Evolutionary conservation across 2,888 invertebrate genomes (phyloP).

Genomic region (Antitype chi): DNA sequence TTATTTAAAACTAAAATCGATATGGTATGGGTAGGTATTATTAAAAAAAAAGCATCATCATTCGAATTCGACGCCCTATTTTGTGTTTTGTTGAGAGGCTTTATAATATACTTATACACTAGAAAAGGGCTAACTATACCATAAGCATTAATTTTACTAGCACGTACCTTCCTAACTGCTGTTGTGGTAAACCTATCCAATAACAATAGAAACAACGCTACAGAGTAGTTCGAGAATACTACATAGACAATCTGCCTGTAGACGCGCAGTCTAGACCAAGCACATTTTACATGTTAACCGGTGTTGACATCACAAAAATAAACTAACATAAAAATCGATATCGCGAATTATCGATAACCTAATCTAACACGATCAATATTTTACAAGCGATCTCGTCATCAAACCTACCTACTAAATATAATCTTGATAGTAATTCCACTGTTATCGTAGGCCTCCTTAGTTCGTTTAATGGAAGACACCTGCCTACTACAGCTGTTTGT

Average conservation of each 20-base stretch:
- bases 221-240: neutral
- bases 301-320: conserved; percentile 40
- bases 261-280: conserved; percentile 39
- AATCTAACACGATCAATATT: conserved; percentile 58
- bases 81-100: no score
- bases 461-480: conserved; percentile 64
- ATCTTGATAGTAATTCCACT: conserved; percentile 49
- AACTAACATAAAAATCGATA: conserved; percentile 29
- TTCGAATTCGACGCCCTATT: neutral
- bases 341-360: conserved; percentile 40
- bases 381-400: conserved; percentile 46
- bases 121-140: neutral
- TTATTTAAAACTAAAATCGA: neutral
- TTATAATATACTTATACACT: neutral
- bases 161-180: neutral
- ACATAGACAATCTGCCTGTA: neutral
- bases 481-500: conserved; percentile 75
- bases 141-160: neutral
- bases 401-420: conserved; percentile 35
- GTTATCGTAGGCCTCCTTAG: conserved; percentile 43
- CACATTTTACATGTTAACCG: conserved; percentile 15
- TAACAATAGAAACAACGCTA: conserved; percentile 2
- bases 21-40: neutral
- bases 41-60: neutral
- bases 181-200: neutral